Percentiles rank a stretch among this genome's conserved stretches.
phyloP scores from a whole-genome alignment of 2,113 vertebrate genomes.

The Tenrec ecaudatus region DNA sequence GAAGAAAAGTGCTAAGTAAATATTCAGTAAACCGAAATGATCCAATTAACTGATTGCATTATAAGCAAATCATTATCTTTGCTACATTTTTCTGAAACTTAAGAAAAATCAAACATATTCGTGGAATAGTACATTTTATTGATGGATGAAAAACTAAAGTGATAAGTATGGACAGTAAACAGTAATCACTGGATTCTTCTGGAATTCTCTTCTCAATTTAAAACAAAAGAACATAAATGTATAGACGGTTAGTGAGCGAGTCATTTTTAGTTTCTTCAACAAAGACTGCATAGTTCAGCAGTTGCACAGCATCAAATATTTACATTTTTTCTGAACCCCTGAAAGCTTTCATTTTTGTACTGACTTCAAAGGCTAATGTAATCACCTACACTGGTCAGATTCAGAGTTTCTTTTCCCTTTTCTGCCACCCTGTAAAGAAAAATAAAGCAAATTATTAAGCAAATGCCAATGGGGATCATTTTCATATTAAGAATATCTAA shows the following conservation, averaged over 20 bases:
- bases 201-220: conserved; percentile 82
- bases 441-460: conserved; percentile 69
- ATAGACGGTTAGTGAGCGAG: conserved; percentile 81
- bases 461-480: conserved; percentile 17
- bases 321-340: conserved; percentile 86
- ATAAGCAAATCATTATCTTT: conserved; percentile 22
- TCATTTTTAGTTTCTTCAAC: conserved; percentile 75
- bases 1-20: conserved; percentile 40
- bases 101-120: conserved; percentile 76
- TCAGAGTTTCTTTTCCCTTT: conserved; percentile 92
- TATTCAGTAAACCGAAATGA: conserved; percentile 33
- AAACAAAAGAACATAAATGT: conserved; percentile 81
- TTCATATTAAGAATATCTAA: conserved; percentile 63
- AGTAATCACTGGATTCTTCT: conserved; percentile 78
- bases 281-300: conserved; percentile 86
- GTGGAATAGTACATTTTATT: conserved; percentile 92
- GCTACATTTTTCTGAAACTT: conserved; percentile 59
- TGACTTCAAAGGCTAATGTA: conserved; percentile 72
- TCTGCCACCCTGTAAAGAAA: conserved; percentile 91
- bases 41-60: conserved; percentile 16
- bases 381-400: conserved; percentile 90
- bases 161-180: conserved; percentile 81
- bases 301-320: conserved; percentile 83
- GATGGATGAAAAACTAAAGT: conserved; percentile 86
- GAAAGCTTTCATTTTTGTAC: conserved; percentile 74